A percentile compares a stretch with the other conserved stretches of the same genome.
Conservation (phyloP, 2,888 invertebrate genomes). For the Anagyrus pseudococci region DNA sequence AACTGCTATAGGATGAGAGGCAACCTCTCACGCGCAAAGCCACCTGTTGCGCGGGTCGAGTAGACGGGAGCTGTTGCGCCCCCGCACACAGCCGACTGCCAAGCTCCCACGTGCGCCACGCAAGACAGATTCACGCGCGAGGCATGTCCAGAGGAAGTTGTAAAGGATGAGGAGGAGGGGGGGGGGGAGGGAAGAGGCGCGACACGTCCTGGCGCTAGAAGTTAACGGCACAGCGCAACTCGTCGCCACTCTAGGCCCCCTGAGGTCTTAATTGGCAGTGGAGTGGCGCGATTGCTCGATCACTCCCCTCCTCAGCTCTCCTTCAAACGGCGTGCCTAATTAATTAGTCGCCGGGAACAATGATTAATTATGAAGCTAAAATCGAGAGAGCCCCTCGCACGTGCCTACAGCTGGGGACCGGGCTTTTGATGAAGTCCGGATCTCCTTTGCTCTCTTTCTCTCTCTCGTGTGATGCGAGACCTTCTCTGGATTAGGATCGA, state of each 20-base stretch:
- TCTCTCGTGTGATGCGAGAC: too few species aligned
- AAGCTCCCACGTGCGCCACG: too few species aligned
- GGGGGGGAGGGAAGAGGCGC: not conserved
- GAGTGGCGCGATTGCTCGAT: slow-evolving; percentile 45
- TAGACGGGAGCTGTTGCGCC: too few species aligned
- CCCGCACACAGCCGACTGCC: not conserved
- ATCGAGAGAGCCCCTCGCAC: too few species aligned
- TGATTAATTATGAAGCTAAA: slow-evolving; percentile 53
- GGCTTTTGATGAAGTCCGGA: too few species aligned
- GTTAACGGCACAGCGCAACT: not conserved
- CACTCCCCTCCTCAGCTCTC: slow-evolving; percentile 51
- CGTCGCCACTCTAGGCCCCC: slow-evolving; percentile 39
- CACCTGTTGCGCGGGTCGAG: slow-evolving; percentile 13
- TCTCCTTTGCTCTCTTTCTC: too few species aligned
- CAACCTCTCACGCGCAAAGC: not conserved
- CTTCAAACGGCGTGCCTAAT: slow-evolving; percentile 54
- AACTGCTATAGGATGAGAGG: too few species aligned
- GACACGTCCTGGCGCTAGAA: not conserved
- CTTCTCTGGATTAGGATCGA: too few species aligned
- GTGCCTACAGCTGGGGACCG: too few species aligned
- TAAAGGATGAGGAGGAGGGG: not conserved
- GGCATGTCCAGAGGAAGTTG: slow-evolving; percentile 10
- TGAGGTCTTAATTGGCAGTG: slow-evolving; percentile 54
- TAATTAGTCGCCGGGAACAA: slow-evolving; percentile 54
- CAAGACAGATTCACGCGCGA: too few species aligned